Evolutionary conservation across 2,888 invertebrate genomes (phyloP).

Genomic region (Polietes domitor): DNA sequence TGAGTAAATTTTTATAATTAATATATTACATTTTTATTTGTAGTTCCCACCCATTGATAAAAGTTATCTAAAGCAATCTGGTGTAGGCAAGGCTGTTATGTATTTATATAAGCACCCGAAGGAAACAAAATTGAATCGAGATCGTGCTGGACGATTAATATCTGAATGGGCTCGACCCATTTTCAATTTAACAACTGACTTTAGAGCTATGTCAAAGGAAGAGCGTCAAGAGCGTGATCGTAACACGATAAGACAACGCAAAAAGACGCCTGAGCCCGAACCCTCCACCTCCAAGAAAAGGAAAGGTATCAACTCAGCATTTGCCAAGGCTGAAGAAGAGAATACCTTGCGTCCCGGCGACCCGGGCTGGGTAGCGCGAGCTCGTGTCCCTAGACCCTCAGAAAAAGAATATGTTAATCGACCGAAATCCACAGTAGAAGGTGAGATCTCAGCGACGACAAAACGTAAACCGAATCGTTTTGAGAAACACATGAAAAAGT

Average conservation of each 20-base stretch:
- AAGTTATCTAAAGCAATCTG: slow-evolving; percentile 94
- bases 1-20: not conserved
- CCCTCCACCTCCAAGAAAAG: slow-evolving; percentile 78
- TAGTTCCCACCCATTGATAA: slow-evolving; percentile 93
- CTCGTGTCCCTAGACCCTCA: slow-evolving; percentile 96
- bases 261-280: slow-evolving; percentile 81
- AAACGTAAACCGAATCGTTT: slow-evolving; percentile 94
- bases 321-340: slow-evolving; percentile 82
- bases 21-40: slow-evolving; percentile 36
- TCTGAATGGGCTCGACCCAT: slow-evolving; percentile 99
- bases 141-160: slow-evolving; percentile 94
- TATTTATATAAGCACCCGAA: slow-evolving; percentile 99
- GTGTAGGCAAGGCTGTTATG: slow-evolving; percentile 99
- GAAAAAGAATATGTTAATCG: slow-evolving; percentile 98
- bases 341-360: slow-evolving; percentile 94
- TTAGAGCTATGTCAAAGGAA: slow-evolving; percentile 94
- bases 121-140: slow-evolving; percentile 96
- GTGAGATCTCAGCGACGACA: slow-evolving; percentile 89
- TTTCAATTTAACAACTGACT: slow-evolving; percentile 96
- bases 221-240: slow-evolving; percentile 96
- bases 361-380: slow-evolving; percentile 96
- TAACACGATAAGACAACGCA: slow-evolving; percentile 87
- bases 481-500: slow-evolving; percentile 95
- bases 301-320: slow-evolving; percentile 84
- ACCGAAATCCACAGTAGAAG: slow-evolving; percentile 94